Conservation (phyloP, 1,140 invertebrate species). For the Drosophila watanabei region DNA sequence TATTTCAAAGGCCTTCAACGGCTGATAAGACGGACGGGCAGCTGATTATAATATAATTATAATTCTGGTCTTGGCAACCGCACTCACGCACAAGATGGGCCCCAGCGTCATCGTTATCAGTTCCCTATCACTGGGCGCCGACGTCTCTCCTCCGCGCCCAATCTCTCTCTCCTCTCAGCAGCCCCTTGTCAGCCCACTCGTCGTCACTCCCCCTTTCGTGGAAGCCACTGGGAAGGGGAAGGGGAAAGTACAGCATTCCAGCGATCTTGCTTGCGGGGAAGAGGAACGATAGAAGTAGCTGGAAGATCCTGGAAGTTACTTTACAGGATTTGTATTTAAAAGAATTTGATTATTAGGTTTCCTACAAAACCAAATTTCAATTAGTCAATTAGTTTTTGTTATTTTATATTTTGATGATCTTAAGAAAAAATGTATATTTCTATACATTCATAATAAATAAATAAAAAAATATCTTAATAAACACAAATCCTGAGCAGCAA, state of each 20-base stretch:
- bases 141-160: neutral
- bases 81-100: slow-evolving; percentile 34
- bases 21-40: slow-evolving; percentile 15
- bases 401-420: too few species aligned
- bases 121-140: slow-evolving; percentile 14
- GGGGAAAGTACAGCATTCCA: neutral
- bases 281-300: neutral
- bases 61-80: slow-evolving; percentile 56
- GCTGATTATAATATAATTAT: slow-evolving; percentile 63
- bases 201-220: neutral
- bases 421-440: too few species aligned
- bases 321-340: too few species aligned
- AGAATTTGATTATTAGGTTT: too few species aligned
- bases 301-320: too few species aligned
- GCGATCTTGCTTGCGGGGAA: neutral
- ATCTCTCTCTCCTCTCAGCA: neutral
- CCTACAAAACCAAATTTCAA: too few species aligned
- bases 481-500: too few species aligned
- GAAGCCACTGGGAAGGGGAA: neutral
- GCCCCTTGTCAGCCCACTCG: neutral
- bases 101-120: slow-evolving; percentile 49
- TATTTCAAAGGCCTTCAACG: slow-evolving; percentile 46
- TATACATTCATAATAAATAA: too few species aligned
- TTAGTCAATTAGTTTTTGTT: too few species aligned
- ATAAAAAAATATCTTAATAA: too few species aligned